Evolutionary conservation across 2,888 invertebrate genomes (phyloP), one percentile per base, ranked within the genome.

Genomic region (Limulus polyphemus): DNA sequence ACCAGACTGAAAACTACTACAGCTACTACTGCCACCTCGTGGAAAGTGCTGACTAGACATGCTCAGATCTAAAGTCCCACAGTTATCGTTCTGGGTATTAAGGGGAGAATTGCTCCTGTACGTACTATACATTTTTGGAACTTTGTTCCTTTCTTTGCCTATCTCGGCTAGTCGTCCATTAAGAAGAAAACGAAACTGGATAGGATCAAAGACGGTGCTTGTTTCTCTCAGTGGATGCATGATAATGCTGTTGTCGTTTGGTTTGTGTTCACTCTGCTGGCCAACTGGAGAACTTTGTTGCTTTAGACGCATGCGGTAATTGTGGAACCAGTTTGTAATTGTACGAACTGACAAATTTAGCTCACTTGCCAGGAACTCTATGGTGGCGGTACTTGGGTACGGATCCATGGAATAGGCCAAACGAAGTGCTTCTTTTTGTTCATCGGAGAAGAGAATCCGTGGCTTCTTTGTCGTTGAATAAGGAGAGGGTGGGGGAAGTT

Each of bases 251-350:
- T 14, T 56, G 10, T 14, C n/a, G 14, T 47, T 14, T 12, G 46
- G 7, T 11, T 14, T 56, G 13, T 61, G 54, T 51, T 61, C 61
- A 14, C 65, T 58, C 47, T 60, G 49, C 32, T 32, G 50, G 13
- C 17, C 50, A n/a, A 17, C 10, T n/a, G 65, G 49, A 46, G 69
- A 65, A 48, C 62, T 61, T 54, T 90, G 89, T 75, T 91, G 90
- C 78, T 97, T 97, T 74, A 94, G 83, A 67, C 99, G 83, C 93
- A 99, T 99, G 72, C 99, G 85, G 76, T 99, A 97, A 77, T 99
- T 99, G 81, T 99, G 98, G 82, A 99, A 99, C 99, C 99, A 99
- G 78, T 99, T 99, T 65, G 95, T 95, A 73, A 99, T 97, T 60
- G 98, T 98, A 70, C 98, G 83, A 58, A 94, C 88, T 10, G 93